Conservation (phyloP, 2,797 vertebrate genomes). For the Karalla daura region DNA sequence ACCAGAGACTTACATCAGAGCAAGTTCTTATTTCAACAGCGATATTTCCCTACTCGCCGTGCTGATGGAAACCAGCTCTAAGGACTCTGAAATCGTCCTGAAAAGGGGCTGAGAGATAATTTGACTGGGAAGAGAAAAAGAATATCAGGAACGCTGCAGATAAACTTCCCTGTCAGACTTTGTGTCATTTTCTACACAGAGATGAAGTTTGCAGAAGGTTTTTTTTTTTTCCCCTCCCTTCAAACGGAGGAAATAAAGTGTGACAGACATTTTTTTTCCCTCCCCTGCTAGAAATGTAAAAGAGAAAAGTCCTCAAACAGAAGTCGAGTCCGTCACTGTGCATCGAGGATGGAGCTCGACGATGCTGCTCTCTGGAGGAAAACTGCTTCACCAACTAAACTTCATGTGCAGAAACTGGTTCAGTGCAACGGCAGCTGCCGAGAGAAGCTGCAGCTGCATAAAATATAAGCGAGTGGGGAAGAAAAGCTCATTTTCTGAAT, state of each 20-base stretch:
- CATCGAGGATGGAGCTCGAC: slow-evolving; percentile 35
- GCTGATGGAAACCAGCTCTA: slow-evolving; percentile 20
- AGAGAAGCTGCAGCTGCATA: slow-evolving; percentile 9
- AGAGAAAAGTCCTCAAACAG: slow-evolving; percentile 43
- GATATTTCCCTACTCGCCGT: not conserved
- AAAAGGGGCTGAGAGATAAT: slow-evolving; percentile 26
- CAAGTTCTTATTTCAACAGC: slow-evolving; percentile 36
- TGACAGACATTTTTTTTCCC: slow-evolving; percentile 17
- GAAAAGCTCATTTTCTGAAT: not conserved
- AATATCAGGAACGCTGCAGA: slow-evolving; percentile 18
- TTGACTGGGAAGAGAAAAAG: slow-evolving; percentile 14
- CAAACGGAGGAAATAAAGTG: slow-evolving; percentile 31
- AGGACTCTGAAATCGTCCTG: slow-evolving; percentile 17
- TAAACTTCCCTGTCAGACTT: slow-evolving; percentile 42
- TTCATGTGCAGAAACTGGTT: slow-evolving; percentile 48
- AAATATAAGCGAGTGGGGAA: not conserved
- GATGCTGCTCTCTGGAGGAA: slow-evolving; percentile 58
- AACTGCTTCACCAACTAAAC: slow-evolving; percentile 48
- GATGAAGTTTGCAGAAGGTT: slow-evolving; percentile 29
- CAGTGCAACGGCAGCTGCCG: slow-evolving; percentile 28
- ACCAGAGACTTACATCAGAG: slow-evolving; percentile 54
- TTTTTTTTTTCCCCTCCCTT: not conserved
- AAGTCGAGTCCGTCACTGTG: slow-evolving; percentile 42
- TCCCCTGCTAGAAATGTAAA: slow-evolving; percentile 30
- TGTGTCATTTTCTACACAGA: slow-evolving; percentile 30